Evolutionary conservation across 2,888 invertebrate species (phyloP).

Genomic region (Eurytoma adleriae): DNA sequence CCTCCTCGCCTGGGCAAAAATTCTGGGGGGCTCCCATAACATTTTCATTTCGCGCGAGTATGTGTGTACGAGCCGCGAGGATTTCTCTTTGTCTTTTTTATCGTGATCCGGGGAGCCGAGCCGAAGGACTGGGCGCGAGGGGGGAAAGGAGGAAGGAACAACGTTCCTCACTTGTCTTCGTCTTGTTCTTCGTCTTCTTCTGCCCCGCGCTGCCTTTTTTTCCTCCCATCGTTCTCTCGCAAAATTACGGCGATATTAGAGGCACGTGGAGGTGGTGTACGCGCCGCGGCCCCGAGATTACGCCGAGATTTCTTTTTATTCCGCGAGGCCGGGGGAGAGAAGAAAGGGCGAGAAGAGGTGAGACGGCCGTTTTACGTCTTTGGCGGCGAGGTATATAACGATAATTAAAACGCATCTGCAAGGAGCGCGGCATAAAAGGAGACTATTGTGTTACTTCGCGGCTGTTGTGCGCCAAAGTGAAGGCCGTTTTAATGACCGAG

Average conservation of each 20-base stretch:
- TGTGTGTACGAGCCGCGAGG: constrained; percentile 8
- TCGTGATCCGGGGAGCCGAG: constrained; percentile 7
- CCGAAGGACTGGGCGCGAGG: not conserved
- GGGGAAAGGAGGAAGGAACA: not conserved
- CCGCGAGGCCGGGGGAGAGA: too few relatives aligned
- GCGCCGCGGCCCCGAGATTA: not conserved
- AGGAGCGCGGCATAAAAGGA: constrained; percentile 8
- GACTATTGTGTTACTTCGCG: constrained; percentile 28
- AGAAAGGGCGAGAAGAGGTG: not conserved
- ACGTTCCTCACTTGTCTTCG: not conserved
- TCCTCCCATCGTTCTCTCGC: constrained; percentile 7
- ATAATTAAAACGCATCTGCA: constrained; percentile 39
- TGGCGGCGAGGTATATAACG: constrained; percentile 30
- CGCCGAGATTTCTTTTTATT: constrained; percentile 17
- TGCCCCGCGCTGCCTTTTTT: not conserved
- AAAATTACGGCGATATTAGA: constrained; percentile 33
- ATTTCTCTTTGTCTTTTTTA: constrained; percentile 42
- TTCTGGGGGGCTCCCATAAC: constrained; percentile 38
- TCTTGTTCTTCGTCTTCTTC: constrained; percentile 10
- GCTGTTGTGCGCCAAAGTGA: not conserved
- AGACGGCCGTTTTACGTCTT: not conserved
- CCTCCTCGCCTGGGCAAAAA: constrained; percentile 60
- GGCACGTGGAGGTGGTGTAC: not conserved
- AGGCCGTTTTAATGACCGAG: too few relatives aligned
- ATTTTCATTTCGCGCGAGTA: constrained; percentile 45